A percentile compares a stretch with the other conserved stretches of the same genome.
These are phyloP conservation scores for Drymodes brunneopygia DNA, from an alignment of 2,113 vertebrate species.

Conservation along the genomic window DNA sequence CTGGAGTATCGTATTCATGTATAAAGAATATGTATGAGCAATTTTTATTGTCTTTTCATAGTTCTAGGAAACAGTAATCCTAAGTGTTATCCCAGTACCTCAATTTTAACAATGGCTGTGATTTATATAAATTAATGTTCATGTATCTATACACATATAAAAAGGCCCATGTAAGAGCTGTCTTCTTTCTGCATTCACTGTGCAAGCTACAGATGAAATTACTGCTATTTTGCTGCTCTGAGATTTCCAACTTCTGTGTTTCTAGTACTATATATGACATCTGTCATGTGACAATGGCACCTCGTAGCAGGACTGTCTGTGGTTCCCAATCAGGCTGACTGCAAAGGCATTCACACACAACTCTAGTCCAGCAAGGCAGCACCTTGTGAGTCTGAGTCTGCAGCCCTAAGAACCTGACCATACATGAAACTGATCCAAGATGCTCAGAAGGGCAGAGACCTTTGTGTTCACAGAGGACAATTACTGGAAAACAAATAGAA, in stretches of 20 bases:
- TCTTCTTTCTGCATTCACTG: background rate
- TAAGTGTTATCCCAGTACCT: background rate
- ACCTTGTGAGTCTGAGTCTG: background rate
- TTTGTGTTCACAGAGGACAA: background rate
- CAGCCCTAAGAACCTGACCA: background rate
- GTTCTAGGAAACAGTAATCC: background rate
- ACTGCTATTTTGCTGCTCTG: background rate
- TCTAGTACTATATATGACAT: rapidly evolving
- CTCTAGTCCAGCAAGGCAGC: background rate
- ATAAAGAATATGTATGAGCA: background rate
- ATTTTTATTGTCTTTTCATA: background rate
- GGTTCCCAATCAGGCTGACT: background rate
- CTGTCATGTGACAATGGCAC: background rate
- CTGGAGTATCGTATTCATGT: background rate
- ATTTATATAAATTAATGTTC: background rate
- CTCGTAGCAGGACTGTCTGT: background rate
- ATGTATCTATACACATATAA: background rate
- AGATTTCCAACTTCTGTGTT: background rate
- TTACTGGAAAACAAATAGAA: background rate
- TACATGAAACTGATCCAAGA: background rate
- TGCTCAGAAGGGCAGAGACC: background rate
- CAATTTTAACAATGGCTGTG: background rate
- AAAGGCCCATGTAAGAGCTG: background rate
- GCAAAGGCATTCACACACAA: background rate
- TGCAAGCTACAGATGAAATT: background rate